Conservation (phyloP, 2,113 vertebrate genomes). For the Callorhinus ursinus region DNA sequence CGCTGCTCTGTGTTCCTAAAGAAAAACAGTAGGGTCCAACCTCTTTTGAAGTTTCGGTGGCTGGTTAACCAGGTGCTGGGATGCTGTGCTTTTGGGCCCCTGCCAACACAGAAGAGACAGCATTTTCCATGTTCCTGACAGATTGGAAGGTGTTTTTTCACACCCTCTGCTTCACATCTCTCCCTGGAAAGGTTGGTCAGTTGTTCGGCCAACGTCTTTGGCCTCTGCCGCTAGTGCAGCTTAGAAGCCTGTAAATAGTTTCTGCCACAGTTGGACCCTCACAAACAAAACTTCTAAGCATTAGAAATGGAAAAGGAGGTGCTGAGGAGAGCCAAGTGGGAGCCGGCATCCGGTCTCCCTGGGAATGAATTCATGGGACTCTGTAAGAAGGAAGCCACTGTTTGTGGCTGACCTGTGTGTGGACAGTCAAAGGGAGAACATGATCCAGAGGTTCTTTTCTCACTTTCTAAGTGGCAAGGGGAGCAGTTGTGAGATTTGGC, state of each 20-base stretch:
- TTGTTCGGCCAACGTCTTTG: slow-evolving; percentile 76
- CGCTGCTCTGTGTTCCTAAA: slow-evolving; percentile 68
- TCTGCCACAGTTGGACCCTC: slow-evolving; percentile 71
- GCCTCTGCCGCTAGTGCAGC: slow-evolving; percentile 32
- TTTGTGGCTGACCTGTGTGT: slow-evolving; percentile 45
- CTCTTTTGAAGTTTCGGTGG: slow-evolving; percentile 62
- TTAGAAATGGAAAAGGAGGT: slow-evolving; percentile 59
- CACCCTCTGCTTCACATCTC: slow-evolving; percentile 68
- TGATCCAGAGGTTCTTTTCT: slow-evolving; percentile 31
- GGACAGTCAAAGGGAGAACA: background rate
- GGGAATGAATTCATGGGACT: slow-evolving; percentile 39
- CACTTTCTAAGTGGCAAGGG: background rate
- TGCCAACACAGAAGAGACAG: slow-evolving; percentile 56
- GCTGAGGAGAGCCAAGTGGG: slow-evolving; percentile 18
- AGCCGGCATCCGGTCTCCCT: background rate
- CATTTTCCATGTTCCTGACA: slow-evolving; percentile 78
- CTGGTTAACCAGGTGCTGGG: slow-evolving; percentile 65
- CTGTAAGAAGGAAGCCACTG: slow-evolving; percentile 61
- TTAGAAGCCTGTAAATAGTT: slow-evolving; percentile 66
- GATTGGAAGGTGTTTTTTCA: slow-evolving; percentile 71
- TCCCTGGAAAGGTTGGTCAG: slow-evolving; percentile 71
- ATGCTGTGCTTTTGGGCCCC: slow-evolving; percentile 40
- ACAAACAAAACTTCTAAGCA: slow-evolving; percentile 75
- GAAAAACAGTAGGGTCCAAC: slow-evolving; percentile 55
- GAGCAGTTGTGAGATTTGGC: background rate